A percentile compares a stretch with the other conserved stretches of the same genome.
phyloP scores from a whole-genome alignment of 2,797 vertebrate genomes.

The Tamandua tetradactyla region DNA sequence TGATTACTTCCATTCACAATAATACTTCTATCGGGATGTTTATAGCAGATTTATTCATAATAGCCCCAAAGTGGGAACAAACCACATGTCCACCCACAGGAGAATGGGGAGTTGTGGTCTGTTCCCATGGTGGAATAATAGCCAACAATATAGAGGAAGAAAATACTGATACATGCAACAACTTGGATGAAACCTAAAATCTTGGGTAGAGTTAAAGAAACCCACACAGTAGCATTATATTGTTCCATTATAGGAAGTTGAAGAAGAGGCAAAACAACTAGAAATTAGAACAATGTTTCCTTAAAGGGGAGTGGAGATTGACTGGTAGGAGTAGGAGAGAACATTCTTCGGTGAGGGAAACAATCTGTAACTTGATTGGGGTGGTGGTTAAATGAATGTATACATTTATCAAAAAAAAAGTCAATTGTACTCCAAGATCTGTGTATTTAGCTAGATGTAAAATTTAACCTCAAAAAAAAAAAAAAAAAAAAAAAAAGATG shows the following conservation, averaged over 20 bases:
- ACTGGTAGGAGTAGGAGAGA: not conserved
- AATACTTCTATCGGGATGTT: not conserved
- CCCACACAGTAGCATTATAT: not conserved
- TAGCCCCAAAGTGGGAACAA: not conserved
- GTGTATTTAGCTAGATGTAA: constrained; percentile 45
- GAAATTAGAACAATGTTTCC: not conserved
- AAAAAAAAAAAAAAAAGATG: not conserved
- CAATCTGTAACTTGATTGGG: not conserved
- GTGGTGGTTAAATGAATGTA: not conserved
- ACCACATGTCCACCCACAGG: not conserved
- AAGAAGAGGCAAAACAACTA: not conserved
- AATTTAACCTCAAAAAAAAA: constrained; percentile 20
- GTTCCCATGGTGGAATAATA: not conserved
- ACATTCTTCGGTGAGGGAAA: not conserved
- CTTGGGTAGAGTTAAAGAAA: not conserved
- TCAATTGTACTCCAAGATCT: not conserved
- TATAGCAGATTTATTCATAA: not conserved
- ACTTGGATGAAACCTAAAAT: not conserved
- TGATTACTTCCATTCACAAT: not conserved
- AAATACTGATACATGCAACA: not conserved
- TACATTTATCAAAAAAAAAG: constrained; percentile 55
- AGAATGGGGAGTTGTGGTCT: not conserved
- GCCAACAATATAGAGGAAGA: not conserved
- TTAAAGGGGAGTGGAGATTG: not conserved
- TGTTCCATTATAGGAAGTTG: not conserved